Evolutionary conservation across 1,140 invertebrate species (phyloP).

Genomic region (Drosophila arizonae): DNA sequence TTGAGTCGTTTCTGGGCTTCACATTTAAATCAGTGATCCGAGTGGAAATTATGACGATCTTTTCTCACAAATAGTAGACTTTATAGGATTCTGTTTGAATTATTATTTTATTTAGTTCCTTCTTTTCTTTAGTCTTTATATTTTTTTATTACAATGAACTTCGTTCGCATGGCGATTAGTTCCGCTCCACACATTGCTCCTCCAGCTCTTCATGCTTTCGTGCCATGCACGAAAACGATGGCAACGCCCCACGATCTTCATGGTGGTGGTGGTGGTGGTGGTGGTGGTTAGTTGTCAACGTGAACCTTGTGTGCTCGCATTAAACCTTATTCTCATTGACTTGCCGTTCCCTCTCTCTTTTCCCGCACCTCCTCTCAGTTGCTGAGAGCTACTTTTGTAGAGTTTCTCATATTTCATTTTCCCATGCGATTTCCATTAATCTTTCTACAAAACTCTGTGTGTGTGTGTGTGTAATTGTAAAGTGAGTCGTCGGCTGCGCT

Average conservation of each 20-base stretch:
- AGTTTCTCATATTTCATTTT: conserved; percentile 70
- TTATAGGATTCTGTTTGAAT: too few relatives aligned
- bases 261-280: conserved; percentile 13
- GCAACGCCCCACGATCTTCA: conserved; percentile 27
- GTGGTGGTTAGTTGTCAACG: conserved; percentile 30
- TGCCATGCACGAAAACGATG: conserved; percentile 10
- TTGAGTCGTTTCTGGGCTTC: too few relatives aligned
- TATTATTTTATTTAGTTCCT: too few relatives aligned
- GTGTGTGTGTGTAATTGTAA: conserved; percentile 33
- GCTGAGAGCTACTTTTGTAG: conserved; percentile 23
- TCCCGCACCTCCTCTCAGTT: not conserved
- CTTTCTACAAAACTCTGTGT: conserved; percentile 33
- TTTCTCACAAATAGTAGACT: too few relatives aligned
- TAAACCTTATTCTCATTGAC: not conserved
- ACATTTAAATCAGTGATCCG: too few relatives aligned
- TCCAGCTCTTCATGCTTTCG: not conserved
- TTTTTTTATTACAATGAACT: not conserved
- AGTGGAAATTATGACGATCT: too few relatives aligned
- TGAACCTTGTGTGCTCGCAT: conserved; percentile 18
- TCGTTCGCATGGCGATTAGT: conserved; percentile 51
- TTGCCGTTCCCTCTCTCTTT: not conserved
- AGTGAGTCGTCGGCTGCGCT: conserved; percentile 37
- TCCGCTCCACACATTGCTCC: conserved; percentile 46
- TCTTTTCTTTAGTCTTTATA: too few relatives aligned
- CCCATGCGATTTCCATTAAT: conserved; percentile 73